Evolutionary conservation across 2,113 vertebrate species (phyloP).

Genomic region (Ciconia stormi): DNA sequence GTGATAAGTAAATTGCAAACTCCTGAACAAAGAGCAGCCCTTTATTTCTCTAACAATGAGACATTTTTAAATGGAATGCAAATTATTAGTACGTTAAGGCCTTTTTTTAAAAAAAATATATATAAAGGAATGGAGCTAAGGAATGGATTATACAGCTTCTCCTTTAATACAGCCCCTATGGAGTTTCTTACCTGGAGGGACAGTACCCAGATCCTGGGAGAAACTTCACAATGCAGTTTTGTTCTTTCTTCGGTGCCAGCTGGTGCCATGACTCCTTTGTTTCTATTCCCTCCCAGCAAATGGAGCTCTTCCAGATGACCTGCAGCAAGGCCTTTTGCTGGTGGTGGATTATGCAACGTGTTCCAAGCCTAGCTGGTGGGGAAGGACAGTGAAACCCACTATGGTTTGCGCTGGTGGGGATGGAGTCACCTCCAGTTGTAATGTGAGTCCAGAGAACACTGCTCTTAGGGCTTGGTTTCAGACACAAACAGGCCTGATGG

Average conservation of each 20-base stretch:
- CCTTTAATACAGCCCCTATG: not conserved
- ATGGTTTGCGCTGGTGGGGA: slow-evolving; percentile 75
- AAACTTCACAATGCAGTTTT: not conserved
- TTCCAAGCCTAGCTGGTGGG: slow-evolving; percentile 64
- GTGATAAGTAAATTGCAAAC: not conserved
- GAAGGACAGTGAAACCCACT: slow-evolving; percentile 45
- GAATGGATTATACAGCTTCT: not conserved
- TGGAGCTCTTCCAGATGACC: slow-evolving; percentile 12
- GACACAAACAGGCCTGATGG: not conserved
- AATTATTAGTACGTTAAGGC: not conserved
- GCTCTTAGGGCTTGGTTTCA: not conserved
- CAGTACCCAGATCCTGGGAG: not conserved
- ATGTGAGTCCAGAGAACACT: slow-evolving; percentile 18
- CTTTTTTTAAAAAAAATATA: no score
- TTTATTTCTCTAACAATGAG: not conserved
- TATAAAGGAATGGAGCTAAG: not conserved
- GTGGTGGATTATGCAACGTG: slow-evolving; percentile 68
- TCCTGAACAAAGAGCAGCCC: not conserved
- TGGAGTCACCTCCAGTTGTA: slow-evolving; percentile 68
- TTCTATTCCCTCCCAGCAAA: slow-evolving; percentile 51
- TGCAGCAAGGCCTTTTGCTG: slow-evolving; percentile 70
- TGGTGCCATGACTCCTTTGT: not conserved
- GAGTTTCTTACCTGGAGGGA: not conserved
- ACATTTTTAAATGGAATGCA: not conserved
- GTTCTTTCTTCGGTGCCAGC: not conserved